A percentile compares a stretch with the other conserved stretches of the same genome.
These are phyloP conservation scores for Chiloscyllium punctatum DNA, from an alignment of 2,797 vertebrate species.

Conservation along the genomic window DNA sequence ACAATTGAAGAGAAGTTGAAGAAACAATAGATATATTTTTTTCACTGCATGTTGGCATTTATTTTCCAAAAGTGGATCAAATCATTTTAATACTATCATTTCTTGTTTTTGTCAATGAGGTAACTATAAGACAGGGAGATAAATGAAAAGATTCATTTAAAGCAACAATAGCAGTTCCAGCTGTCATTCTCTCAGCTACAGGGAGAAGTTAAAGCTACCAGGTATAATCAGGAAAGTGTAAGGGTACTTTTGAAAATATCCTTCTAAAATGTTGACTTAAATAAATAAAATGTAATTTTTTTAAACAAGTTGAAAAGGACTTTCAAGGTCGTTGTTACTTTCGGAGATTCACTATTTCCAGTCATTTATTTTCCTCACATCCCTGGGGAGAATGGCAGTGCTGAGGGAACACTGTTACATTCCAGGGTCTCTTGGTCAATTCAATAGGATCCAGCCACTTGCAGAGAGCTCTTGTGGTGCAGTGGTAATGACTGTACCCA, in stretches of 20 bases:
- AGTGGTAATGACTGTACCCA: too few species aligned
- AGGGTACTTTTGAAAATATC: background rate
- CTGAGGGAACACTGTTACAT: background rate
- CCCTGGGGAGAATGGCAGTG: background rate
- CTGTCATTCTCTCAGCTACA: background rate
- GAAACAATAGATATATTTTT: background rate
- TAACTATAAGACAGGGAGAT: background rate
- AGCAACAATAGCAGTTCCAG: background rate
- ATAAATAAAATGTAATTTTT: background rate
- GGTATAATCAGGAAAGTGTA: too few species aligned
- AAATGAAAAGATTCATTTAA: background rate
- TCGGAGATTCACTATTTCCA: background rate
- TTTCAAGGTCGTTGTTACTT: background rate
- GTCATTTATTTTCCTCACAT: background rate
- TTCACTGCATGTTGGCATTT: background rate
- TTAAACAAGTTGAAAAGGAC: too few species aligned
- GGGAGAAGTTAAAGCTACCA: background rate
- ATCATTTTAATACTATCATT: background rate
- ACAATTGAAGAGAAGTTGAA: background rate
- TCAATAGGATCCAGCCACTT: background rate
- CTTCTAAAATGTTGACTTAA: background rate
- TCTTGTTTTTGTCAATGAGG: background rate
- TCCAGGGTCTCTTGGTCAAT: background rate
- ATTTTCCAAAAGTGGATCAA: background rate
- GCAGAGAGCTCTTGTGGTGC: too few species aligned